Evolutionary conservation across 2,797 vertebrate species (phyloP).

Genomic region (Halcyon badia): DNA sequence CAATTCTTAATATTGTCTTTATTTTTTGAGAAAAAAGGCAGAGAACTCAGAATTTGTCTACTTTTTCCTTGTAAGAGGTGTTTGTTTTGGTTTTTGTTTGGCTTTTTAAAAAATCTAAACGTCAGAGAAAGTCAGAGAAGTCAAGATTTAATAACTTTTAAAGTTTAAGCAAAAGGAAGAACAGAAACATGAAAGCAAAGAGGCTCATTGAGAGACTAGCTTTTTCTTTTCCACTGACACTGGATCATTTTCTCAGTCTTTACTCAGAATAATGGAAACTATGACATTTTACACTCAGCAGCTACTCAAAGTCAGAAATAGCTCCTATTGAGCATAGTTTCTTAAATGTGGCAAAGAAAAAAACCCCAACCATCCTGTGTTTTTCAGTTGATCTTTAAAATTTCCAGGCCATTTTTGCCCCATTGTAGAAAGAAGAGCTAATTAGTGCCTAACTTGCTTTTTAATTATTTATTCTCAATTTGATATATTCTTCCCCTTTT

Average conservation of each 20-base stretch:
- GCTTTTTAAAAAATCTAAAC: not conserved
- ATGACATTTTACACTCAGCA: not conserved
- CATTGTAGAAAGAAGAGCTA: not conserved
- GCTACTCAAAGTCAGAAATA: constrained; percentile 5
- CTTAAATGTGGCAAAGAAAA: not conserved
- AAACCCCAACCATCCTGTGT: not conserved
- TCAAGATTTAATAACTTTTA: not conserved
- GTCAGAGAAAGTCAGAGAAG: not conserved
- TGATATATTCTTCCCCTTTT: accelerated
- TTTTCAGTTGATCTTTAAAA: not conserved
- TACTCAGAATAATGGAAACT: constrained; percentile 16
- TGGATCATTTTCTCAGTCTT: not conserved
- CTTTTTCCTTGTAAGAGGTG: accelerated
- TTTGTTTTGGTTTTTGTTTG: not conserved
- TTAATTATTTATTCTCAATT: not conserved
- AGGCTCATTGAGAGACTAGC: not conserved
- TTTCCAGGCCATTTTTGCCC: not conserved
- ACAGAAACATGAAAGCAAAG: not conserved
- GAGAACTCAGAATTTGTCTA: not conserved
- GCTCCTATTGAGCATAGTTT: not conserved
- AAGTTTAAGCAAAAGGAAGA: not conserved
- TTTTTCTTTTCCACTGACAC: not conserved
- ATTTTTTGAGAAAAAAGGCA: not conserved
- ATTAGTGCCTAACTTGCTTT: accelerated
- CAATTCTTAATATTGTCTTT: not conserved